These are phyloP conservation scores for Sebastes hopkinsi DNA, from an alignment of 2,797 vertebrate genomes.

Conservation along the genomic window DNA sequence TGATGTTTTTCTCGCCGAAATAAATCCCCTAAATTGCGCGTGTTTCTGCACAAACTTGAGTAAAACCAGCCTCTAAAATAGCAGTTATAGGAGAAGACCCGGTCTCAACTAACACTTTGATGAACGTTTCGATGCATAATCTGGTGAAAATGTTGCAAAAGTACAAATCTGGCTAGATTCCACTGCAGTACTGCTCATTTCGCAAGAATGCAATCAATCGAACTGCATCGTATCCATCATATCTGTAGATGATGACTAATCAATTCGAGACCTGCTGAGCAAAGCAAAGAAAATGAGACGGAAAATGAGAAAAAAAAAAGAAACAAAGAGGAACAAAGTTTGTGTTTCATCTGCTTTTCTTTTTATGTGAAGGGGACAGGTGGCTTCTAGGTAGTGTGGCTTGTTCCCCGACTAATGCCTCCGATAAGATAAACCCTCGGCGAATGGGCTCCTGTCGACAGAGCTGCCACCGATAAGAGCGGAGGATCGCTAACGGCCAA, in stretches of 20 bases:
- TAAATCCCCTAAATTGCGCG: not conserved
- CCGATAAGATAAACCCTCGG: conserved; percentile 61
- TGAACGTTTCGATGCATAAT: not conserved
- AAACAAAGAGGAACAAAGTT: not conserved
- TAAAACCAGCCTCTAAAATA: not conserved
- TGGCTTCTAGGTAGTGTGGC: conserved; percentile 22
- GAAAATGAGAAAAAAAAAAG: not conserved
- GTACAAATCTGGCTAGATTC: not conserved
- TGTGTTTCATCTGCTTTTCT: conserved; percentile 1
- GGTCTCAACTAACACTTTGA: not conserved
- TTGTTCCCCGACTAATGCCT: conserved; percentile 52
- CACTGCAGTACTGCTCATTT: not conserved
- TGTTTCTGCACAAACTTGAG: not conserved
- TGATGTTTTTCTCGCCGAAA: not conserved
- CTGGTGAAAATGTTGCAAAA: not conserved
- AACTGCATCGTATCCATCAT: not conserved
- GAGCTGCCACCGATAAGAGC: conserved; percentile 66
- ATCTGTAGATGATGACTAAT: not conserved
- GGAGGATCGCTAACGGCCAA: conserved; percentile 55
- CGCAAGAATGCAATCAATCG: not conserved
- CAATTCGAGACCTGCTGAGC: not conserved
- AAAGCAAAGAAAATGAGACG: not conserved
- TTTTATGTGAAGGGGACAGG: conserved; percentile 10
- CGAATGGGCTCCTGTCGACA: conserved; percentile 51
- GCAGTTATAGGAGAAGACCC: not conserved